phyloP scores from a whole-genome alignment of 2,888 invertebrate genomes.

The Ophraella communa region DNA sequence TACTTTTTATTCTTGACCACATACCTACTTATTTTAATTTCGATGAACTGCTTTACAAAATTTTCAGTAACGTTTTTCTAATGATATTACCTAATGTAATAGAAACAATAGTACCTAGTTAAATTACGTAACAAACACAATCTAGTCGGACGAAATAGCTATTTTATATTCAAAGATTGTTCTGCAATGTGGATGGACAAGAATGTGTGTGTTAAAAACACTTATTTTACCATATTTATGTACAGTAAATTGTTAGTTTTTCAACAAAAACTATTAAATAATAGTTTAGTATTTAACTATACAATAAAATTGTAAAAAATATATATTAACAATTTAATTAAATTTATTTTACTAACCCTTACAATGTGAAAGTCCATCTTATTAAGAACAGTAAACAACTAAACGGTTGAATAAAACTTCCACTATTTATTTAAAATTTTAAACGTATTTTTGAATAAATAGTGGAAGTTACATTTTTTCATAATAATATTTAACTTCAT shows the following conservation, averaged over 20 bases:
- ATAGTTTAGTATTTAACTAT: background rate
- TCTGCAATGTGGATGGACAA: background rate
- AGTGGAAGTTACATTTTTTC: too few relatives aligned
- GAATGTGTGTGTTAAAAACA: background rate
- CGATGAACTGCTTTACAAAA: slow-evolving; percentile 6
- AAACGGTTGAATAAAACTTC: too few relatives aligned
- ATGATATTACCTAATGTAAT: slow-evolving; percentile 4
- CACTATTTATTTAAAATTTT: too few relatives aligned
- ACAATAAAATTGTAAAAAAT: background rate
- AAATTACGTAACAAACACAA: background rate
- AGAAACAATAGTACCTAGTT: slow-evolving; percentile 12
- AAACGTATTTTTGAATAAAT: too few relatives aligned
- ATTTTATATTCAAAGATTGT: background rate
- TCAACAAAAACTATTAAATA: background rate
- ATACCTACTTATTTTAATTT: background rate
- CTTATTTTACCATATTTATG: background rate
- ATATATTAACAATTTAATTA: too few relatives aligned
- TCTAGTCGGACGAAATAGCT: background rate
- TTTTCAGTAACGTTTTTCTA: background rate
- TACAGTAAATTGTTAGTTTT: background rate
- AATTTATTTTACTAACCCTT: too few relatives aligned
- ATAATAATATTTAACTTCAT: too few relatives aligned
- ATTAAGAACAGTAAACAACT: too few relatives aligned
- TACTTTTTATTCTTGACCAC: slow-evolving; percentile 2
- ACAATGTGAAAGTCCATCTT: too few relatives aligned